Conservation (phyloP, 2,888 invertebrate species). For the Peribatodes rhomboidaria region DNA sequence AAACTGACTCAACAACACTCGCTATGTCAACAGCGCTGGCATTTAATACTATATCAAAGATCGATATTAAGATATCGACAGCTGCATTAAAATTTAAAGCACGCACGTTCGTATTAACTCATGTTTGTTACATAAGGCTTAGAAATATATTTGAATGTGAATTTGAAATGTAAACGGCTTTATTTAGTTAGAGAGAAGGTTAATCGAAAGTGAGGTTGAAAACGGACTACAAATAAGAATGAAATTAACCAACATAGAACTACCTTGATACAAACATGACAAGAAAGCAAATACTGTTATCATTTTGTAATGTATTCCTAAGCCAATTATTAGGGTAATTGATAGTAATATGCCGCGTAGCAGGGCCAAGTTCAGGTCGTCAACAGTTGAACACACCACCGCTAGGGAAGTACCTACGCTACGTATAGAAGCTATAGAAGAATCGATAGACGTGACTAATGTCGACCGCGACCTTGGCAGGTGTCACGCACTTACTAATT, state of each 20-base stretch:
- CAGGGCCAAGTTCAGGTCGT: not conserved
- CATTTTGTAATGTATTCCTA: not conserved
- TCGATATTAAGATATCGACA: not conserved
- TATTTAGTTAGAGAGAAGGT: not conserved
- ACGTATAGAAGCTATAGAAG: not conserved
- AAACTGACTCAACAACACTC: not conserved
- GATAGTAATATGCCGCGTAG: not conserved
- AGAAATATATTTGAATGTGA: no score
- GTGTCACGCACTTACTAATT: conserved; percentile 16
- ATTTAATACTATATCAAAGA: not conserved
- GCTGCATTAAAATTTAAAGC: not conserved
- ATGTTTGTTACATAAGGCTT: no score
- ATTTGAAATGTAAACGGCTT: not conserved
- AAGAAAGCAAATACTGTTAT: not conserved
- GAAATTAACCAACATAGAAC: not conserved
- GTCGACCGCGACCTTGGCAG: conserved; percentile 19
- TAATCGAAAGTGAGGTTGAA: not conserved
- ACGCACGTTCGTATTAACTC: not conserved
- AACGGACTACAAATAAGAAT: not conserved
- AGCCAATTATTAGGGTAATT: conserved; percentile 1
- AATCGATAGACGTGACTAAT: conserved; percentile 30
- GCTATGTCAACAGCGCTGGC: not conserved
- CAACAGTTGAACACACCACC: not conserved
- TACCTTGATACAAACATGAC: not conserved
- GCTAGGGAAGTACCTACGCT: not conserved